Percentiles rank a stretch among this genome's conserved stretches.
Evolutionary conservation across 2,797 vertebrate genomes (phyloP).

Genomic region (Todus mexicanus): DNA sequence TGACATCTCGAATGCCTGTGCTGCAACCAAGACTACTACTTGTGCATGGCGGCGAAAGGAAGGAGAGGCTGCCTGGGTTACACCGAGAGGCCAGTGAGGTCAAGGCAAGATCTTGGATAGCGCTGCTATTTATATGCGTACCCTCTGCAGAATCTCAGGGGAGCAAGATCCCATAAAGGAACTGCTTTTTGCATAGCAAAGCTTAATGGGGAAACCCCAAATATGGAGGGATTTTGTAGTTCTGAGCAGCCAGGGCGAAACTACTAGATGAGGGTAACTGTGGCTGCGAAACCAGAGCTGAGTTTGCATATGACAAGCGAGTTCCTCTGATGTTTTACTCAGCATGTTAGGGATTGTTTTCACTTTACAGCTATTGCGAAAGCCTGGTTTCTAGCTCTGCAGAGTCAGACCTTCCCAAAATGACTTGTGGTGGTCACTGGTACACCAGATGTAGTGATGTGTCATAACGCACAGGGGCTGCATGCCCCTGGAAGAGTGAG

Average conservation of each 20-base stretch:
- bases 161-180: neutral
- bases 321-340: conserved; percentile 31
- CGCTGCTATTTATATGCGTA: neutral
- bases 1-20: neutral
- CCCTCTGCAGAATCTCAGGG: neutral
- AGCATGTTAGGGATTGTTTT: conserved; percentile 2
- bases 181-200: neutral
- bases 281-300: neutral
- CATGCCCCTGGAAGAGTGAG: rapidly evolving
- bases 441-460: neutral
- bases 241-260: neutral
- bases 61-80: neutral
- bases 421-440: neutral
- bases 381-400: neutral
- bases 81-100: neutral
- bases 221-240: neutral
- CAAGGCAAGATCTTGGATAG: neutral
- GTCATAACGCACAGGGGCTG: neutral
- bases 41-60: neutral
- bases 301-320: conserved; percentile 1
- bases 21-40: neutral
- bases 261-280: neutral
- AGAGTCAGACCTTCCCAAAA: conserved; percentile 21
- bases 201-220: neutral
- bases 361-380: neutral